Evolutionary conservation across 2,888 invertebrate genomes (phyloP).

Genomic region (Diadromus collaris): DNA sequence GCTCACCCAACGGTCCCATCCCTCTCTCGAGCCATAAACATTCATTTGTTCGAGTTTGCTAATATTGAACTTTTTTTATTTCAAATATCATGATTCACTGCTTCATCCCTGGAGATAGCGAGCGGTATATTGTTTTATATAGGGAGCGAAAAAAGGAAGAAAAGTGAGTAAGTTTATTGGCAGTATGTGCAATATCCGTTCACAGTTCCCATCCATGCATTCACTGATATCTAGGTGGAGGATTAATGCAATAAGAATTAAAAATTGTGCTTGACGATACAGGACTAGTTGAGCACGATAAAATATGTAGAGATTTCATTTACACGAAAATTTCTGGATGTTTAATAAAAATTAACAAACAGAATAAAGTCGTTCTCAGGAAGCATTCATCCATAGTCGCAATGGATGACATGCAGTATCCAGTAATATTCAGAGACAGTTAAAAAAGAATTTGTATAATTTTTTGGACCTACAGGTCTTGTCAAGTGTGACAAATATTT

Average conservation of each 20-base stretch:
- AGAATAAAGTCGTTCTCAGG: no score
- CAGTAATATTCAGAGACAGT: no score
- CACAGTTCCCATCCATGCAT: not conserved
- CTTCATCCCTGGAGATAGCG: slow-evolving; percentile 3
- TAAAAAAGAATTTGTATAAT: no score
- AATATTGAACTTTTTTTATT: not conserved
- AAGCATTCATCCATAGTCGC: no score
- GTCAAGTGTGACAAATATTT: no score
- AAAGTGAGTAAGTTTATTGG: not conserved
- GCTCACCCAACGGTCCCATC: slow-evolving; percentile 18
- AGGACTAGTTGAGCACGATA: not conserved
- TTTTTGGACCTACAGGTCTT: no score
- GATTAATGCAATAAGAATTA: no score
- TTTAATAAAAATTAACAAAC: no score
- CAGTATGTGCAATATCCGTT: not conserved
- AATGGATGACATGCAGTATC: no score
- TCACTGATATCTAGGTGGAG: not conserved
- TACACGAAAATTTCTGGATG: no score
- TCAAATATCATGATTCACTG: slow-evolving; percentile 9
- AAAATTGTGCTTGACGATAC: not conserved
- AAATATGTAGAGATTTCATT: no score
- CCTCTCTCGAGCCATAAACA: slow-evolving; percentile 22
- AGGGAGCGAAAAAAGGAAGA: not conserved
- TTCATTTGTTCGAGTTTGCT: slow-evolving; percentile 32
- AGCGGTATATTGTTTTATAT: not conserved